These are phyloP conservation scores for Nomada ferruginata DNA, from an alignment of 2,888 invertebrate genomes.

Conservation along the genomic window DNA sequence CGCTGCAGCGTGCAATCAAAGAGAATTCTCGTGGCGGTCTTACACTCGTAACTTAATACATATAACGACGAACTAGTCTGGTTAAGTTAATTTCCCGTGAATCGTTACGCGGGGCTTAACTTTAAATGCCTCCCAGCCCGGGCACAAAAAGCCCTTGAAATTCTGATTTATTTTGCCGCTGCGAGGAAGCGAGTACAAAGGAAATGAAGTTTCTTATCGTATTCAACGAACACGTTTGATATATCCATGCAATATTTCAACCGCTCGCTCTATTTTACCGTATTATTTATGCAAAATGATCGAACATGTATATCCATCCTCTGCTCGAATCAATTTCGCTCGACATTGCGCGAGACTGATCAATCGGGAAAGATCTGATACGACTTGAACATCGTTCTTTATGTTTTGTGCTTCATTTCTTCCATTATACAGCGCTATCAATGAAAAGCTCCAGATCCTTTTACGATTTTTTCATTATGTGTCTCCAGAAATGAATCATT, in stretches of 20 bases:
- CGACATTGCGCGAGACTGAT: no score
- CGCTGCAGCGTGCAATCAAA: conserved; percentile 36
- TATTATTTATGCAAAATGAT: not conserved
- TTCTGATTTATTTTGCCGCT: conserved; percentile 28
- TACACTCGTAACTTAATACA: conserved; percentile 42
- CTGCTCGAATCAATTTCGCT: no score
- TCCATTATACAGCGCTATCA: no score
- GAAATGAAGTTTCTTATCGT: not conserved
- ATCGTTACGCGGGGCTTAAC: conserved; percentile 44
- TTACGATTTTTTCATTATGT: no score
- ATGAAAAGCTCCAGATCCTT: no score
- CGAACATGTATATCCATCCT: no score
- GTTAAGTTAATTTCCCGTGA: conserved; percentile 63
- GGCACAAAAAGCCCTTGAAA: conserved; percentile 20
- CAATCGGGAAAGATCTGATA: no score
- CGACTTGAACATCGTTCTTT: no score
- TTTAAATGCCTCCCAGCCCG: conserved; percentile 43
- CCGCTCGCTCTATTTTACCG: not conserved
- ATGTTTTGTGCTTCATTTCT: no score
- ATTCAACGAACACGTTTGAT: conserved; percentile 15
- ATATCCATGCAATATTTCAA: not conserved
- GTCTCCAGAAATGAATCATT: no score
- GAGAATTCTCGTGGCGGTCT: conserved; percentile 29
- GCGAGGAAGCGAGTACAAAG: conserved; percentile 17
- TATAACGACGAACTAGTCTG: conserved; percentile 46